A percentile compares a stretch with the other conserved stretches of the same genome.
Evolutionary conservation across 2,888 invertebrate species (phyloP).

Genomic region (Venusia cambrica): DNA sequence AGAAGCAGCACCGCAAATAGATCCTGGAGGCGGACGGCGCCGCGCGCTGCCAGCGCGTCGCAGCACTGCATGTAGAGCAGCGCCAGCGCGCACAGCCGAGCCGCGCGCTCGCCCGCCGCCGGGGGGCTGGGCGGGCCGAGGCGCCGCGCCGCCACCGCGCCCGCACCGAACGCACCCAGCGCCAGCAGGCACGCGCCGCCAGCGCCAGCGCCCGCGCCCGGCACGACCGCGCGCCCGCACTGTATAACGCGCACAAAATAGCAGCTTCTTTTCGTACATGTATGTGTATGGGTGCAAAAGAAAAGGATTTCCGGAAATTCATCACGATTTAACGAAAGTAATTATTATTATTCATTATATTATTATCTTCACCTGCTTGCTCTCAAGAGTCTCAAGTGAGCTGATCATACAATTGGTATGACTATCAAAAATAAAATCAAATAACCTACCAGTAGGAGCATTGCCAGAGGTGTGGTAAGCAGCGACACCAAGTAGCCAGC

Average conservation of each 20-base stretch:
- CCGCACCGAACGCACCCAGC: slow-evolving; percentile 51
- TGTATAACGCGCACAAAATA: too few relatives aligned
- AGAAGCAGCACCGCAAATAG: slow-evolving; percentile 33
- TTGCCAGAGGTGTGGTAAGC: slow-evolving; percentile 45
- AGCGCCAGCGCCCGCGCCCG: slow-evolving; percentile 39
- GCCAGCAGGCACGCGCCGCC: slow-evolving; percentile 34
- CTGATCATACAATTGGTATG: too few relatives aligned
- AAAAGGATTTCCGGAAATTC: too few relatives aligned
- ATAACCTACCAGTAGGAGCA: slow-evolving; percentile 47
- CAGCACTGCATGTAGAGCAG: slow-evolving; percentile 60
- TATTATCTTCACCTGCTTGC: too few relatives aligned
- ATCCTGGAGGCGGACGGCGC: slow-evolving; percentile 39
- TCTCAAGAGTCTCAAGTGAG: too few relatives aligned
- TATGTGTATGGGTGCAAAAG: too few relatives aligned
- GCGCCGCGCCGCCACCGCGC: slow-evolving; percentile 37
- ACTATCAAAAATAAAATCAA: too few relatives aligned
- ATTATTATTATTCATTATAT: too few relatives aligned
- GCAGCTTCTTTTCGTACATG: too few relatives aligned
- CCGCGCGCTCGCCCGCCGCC: slow-evolving; percentile 16
- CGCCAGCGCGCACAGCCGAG: slow-evolving; percentile 42
- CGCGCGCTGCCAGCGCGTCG: slow-evolving; percentile 47
- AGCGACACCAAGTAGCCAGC: slow-evolving; percentile 41
- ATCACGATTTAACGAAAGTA: too few relatives aligned
- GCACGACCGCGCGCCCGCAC: slow-evolving; percentile 52
- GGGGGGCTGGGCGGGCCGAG: slow-evolving; percentile 25